Conservation (phyloP, 1,140 invertebrate genomes). For the Sitobion miscanthi region DNA sequence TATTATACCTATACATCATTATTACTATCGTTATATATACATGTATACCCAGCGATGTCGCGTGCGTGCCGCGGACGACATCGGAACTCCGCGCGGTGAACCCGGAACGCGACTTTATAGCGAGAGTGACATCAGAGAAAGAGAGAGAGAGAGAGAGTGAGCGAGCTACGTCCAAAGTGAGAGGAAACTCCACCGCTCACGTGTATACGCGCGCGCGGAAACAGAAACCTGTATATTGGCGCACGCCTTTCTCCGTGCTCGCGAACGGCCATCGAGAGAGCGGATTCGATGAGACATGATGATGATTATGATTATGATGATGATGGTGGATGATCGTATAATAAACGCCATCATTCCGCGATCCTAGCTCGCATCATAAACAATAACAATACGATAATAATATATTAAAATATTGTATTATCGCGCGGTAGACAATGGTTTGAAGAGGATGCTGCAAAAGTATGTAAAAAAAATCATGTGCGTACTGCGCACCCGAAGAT, state of each 20-base stretch:
- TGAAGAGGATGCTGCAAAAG: neutral
- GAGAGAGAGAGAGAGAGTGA: neutral
- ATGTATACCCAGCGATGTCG: neutral
- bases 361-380: neutral
- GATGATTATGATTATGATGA: neutral
- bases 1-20: neutral
- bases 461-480: neutral
- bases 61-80: neutral
- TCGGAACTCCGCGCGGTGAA: slow-evolving; percentile 26
- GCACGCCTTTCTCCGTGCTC: slow-evolving; percentile 9
- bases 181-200: neutral
- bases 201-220: neutral
- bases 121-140: neutral
- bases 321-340: neutral
- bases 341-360: neutral
- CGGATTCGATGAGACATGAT: neutral
- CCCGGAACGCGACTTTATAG: slow-evolving; percentile 49
- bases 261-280: slow-evolving; percentile 35
- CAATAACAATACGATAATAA: too few species aligned
- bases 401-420: neutral
- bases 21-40: neutral
- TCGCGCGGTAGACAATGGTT: neutral
- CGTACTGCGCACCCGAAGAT: neutral
- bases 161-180: slow-evolving; percentile 6
- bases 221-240: slow-evolving; percentile 44